phyloP scores from a whole-genome alignment of 2,888 invertebrate species.

The Acanthosepion esculentum region DNA sequence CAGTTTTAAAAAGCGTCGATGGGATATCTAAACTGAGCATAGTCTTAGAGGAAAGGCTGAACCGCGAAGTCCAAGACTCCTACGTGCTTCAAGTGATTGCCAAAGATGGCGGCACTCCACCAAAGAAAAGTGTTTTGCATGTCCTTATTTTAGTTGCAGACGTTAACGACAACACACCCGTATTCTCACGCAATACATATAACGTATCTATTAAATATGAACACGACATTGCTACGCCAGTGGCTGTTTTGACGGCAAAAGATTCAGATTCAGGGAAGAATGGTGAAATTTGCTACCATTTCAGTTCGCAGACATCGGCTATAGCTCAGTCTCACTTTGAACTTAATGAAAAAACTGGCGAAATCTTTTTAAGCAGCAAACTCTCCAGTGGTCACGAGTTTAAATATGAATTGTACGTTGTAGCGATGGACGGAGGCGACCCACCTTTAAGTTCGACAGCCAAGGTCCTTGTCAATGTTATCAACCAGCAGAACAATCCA shows the following conservation, averaged over 20 bases:
- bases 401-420: not conserved
- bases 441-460: slow-evolving; percentile 6
- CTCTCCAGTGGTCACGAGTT: not conserved
- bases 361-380: not conserved
- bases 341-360: not conserved
- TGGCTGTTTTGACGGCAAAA: not conserved
- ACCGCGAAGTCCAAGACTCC: not conserved
- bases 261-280: not conserved
- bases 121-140: not conserved
- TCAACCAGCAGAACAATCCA: not conserved
- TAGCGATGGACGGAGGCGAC: not conserved
- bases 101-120: not conserved
- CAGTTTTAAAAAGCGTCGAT: not conserved
- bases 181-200: not conserved
- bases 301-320: not conserved
- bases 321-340: not conserved
- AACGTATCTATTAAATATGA: not conserved
- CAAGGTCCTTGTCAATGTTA: not conserved
- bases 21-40: not conserved
- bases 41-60: not conserved
- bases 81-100: not conserved
- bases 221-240: not conserved
- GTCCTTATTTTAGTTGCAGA: not conserved
- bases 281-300: not conserved
- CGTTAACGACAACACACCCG: not conserved